These are phyloP conservation scores for Tenebrio molitor DNA, from an alignment of 1,140 invertebrate species.

Conservation along the genomic window DNA sequence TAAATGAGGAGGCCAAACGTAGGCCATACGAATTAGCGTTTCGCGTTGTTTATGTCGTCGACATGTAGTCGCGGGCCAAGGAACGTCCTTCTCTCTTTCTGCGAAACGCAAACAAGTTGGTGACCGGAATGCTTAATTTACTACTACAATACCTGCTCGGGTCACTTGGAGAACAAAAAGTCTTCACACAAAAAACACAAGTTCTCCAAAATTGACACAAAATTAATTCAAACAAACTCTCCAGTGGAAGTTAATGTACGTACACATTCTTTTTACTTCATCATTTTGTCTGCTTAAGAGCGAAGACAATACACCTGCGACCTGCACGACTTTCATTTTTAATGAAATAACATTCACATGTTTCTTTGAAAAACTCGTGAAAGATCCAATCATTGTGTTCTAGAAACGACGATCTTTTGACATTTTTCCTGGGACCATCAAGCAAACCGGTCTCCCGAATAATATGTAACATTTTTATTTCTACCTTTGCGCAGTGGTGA, in stretches of 20 bases:
- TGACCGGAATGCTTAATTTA: conserved; percentile 27
- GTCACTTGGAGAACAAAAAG: neutral
- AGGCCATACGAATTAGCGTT: neutral
- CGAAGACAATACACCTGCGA: no score
- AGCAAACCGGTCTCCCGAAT: neutral
- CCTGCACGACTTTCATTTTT: no score
- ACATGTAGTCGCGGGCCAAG: conserved; percentile 35
- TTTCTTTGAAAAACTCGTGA: no score
- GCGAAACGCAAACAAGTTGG: conserved; percentile 38
- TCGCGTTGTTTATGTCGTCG: conserved; percentile 32
- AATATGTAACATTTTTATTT: no score
- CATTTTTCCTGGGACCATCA: neutral
- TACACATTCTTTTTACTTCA: no score
- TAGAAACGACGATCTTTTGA: no score
- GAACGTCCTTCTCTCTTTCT: conserved; percentile 50
- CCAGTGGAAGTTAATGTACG: no score
- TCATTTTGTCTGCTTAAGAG: no score
- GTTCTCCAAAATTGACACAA: neutral
- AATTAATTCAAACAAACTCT: neutral
- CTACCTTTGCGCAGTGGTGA: no score
- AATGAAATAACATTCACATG: no score
- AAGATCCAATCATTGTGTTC: no score
- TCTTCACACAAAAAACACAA: conserved; percentile 7
- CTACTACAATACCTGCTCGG: conserved; percentile 6
- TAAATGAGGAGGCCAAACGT: neutral